phyloP scores from a whole-genome alignment of 2,888 invertebrate genomes.

The Morpho deidamia region DNA sequence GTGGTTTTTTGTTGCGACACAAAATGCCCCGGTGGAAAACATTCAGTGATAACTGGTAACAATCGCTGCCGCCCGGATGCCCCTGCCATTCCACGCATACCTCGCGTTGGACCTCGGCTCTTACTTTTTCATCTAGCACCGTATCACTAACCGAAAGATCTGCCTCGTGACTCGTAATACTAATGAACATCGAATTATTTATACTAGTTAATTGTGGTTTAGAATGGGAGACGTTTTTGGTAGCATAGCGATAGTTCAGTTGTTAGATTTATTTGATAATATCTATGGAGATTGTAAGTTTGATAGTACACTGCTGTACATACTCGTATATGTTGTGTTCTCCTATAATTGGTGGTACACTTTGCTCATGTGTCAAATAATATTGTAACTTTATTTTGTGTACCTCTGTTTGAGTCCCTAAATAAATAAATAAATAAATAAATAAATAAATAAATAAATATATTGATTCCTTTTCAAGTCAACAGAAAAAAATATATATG shows the following conservation, averaged over 20 bases:
- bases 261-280: neutral
- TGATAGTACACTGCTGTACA: no score
- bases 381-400: no score
- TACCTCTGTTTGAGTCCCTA: no score
- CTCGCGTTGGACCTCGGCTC: slow-evolving; percentile 57
- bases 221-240: slow-evolving; percentile 19
- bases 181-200: slow-evolving; percentile 34
- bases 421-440: no score
- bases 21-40: slow-evolving; percentile 75
- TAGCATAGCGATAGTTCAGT: neutral
- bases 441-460: no score
- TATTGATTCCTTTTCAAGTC: no score
- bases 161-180: slow-evolving; percentile 33
- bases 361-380: no score
- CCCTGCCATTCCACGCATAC: slow-evolving; percentile 73
- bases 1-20: slow-evolving; percentile 75
- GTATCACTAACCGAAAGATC: slow-evolving; percentile 44
- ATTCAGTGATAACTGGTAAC: slow-evolving; percentile 78
- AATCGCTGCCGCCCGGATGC: slow-evolving; percentile 78
- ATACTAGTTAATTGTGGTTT: slow-evolving; percentile 27
- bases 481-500: no score
- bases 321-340: no score
- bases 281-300: no score
- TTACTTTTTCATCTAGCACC: slow-evolving; percentile 71
- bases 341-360: no score